Evolutionary conservation across 2,888 invertebrate genomes (phyloP), one percentile per base, ranked within the genome.

Genomic region (Hipparchia semele): DNA sequence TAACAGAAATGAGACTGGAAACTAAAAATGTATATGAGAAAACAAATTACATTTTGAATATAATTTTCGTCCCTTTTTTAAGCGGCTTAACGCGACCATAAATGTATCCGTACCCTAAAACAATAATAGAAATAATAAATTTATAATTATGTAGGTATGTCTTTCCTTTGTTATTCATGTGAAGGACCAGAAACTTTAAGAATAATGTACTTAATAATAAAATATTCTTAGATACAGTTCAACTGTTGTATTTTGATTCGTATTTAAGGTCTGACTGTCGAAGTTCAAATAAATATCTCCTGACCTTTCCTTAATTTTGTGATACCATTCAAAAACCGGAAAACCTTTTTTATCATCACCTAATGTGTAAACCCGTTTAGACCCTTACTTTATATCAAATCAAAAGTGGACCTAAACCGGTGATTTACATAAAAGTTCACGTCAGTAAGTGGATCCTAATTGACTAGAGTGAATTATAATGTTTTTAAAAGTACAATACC

Each of bases 71-170:
- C 59, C 61, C 7, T 61, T 46, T 61, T 46, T 61, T 46, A 61
- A 61, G 61, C 61, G 60, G 45, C n/a, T 61, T 61, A 59, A 61
- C 45, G 60, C 12, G 12, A 45, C 12, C 60, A 61, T 61, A 39
- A 61, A 61, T 61, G 60, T 61, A 45, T 61, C 60, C 60, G 60
- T 39, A 45, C 60, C 60, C 60, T 61, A 45, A 61, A 61, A 46
- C 45, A 61, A 61, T 46, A 39, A 46, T 46, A 46, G 45, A 45
- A 61, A 61, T 46, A 46, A 61, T 61, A 61, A 45, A 45, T n/a
- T 2, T 39, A 23, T 23, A 23, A 23, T 23, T 23, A 23, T 23
- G 23, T 23, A 23, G 23, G 23, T 23, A 23, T n/a, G n/a, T 23
- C 23, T 23, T 23, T 23, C 12, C 60, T 61, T 61, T 61, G 60